Conservation (phyloP, 2,113 vertebrate genomes). For the Tragulus kanchil region DNA sequence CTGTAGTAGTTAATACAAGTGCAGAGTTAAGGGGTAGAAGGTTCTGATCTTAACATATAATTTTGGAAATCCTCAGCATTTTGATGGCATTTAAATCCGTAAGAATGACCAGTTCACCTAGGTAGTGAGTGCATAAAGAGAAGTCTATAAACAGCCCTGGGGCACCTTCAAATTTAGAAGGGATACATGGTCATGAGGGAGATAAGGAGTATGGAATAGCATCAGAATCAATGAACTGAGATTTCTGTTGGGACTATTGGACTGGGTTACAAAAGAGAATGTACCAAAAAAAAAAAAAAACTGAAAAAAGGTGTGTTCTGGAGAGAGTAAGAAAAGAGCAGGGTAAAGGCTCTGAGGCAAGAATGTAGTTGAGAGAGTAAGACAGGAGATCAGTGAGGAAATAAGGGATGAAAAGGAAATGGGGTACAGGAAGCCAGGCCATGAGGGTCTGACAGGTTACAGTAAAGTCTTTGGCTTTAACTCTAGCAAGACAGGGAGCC, state of each 20-base stretch:
- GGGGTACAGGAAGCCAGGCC: not conserved
- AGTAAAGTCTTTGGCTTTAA: not conserved
- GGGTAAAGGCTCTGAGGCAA: not conserved
- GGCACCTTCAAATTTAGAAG: not conserved
- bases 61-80: not conserved
- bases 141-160: not conserved
- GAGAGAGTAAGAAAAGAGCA: too few species aligned
- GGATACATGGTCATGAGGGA: not conserved
- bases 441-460: not conserved
- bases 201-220: not conserved
- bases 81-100: constrained; percentile 1
- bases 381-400: not conserved
- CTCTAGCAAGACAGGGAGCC: not conserved
- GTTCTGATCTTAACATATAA: not conserved
- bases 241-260: not conserved
- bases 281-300: too few species aligned
- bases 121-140: not conserved
- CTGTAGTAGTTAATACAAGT: not conserved
- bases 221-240: not conserved
- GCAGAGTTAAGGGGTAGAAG: not conserved
- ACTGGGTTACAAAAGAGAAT: not conserved
- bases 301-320: too few species aligned
- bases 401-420: not conserved
- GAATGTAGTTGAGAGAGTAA: not conserved
- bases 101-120: not conserved